Conservation (phyloP, 1,140 invertebrate species). For the Dendrolimus punctatus region DNA sequence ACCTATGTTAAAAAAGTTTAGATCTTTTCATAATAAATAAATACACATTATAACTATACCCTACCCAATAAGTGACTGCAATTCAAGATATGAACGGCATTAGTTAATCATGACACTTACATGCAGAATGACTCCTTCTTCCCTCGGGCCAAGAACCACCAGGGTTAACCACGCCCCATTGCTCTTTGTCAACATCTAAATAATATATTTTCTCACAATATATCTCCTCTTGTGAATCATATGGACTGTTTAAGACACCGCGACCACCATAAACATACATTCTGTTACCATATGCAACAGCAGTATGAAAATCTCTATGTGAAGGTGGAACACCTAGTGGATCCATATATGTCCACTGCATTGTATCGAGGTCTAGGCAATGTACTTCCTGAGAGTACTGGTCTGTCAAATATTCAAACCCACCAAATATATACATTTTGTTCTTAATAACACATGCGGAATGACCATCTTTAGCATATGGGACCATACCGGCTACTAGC, state of each 20-base stretch:
- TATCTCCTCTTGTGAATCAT: slow-evolving; percentile 78
- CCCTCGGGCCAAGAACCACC: slow-evolving; percentile 77
- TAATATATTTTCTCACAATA: slow-evolving; percentile 86
- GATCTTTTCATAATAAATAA: too few species aligned
- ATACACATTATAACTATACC: too few species aligned
- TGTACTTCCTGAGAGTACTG: slow-evolving; percentile 87
- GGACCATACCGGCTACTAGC: slow-evolving; percentile 76
- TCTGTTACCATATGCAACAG: slow-evolving; percentile 78
- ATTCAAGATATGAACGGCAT: too few species aligned
- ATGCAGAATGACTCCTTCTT: slow-evolving; percentile 90
- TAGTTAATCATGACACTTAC: slow-evolving; percentile 67
- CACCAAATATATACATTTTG: slow-evolving; percentile 93
- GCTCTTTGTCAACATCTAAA: slow-evolving; percentile 79
- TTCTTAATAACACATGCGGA: slow-evolving; percentile 87
- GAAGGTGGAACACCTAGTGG: slow-evolving; percentile 76
- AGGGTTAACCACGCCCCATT: slow-evolving; percentile 77
- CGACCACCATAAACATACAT: slow-evolving; percentile 94
- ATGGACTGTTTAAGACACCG: slow-evolving; percentile 77
- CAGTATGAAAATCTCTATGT: slow-evolving; percentile 91
- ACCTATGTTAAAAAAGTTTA: too few species aligned
- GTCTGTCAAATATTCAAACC: slow-evolving; percentile 85
- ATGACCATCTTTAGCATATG: slow-evolving; percentile 90
- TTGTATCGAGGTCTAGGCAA: slow-evolving; percentile 80
- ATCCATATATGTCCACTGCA: slow-evolving; percentile 79
- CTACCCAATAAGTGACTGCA: too few species aligned